A percentile compares a stretch with the other conserved stretches of the same genome.
These are phyloP conservation scores for Melikaiella ostensackeni DNA, from an alignment of 2,888 invertebrate species.

Conservation along the genomic window DNA sequence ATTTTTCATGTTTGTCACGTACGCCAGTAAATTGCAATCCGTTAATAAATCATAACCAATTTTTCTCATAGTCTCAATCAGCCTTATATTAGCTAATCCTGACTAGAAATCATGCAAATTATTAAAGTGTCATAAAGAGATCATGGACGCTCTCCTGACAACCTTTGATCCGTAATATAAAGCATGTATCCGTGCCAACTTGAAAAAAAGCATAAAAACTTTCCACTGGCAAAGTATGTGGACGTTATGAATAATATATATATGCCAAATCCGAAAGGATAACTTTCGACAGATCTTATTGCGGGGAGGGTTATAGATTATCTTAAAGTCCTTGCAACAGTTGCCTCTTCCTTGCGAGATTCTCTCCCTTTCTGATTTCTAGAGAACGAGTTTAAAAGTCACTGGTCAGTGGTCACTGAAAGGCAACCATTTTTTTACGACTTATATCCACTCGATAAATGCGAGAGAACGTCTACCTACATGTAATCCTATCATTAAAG, in stretches of 20 bases:
- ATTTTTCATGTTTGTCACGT: neutral
- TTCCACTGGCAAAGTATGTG: slow-evolving; percentile 42
- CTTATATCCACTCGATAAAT: neutral
- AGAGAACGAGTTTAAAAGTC: slow-evolving; percentile 6
- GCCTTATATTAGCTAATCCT: neutral
- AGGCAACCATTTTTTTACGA: neutral
- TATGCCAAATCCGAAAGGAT: slow-evolving; percentile 27
- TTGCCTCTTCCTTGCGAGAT: slow-evolving; percentile 64
- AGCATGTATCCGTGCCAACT: slow-evolving; percentile 4
- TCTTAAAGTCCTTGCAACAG: slow-evolving; percentile 63
- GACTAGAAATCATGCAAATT: slow-evolving; percentile 13
- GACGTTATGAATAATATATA: slow-evolving; percentile 12
- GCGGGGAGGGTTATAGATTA: slow-evolving; percentile 53
- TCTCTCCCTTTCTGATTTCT: slow-evolving; percentile 42
- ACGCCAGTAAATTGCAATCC: neutral
- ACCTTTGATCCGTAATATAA: slow-evolving; percentile 18
- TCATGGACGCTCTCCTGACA: neutral
- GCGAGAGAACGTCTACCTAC: slow-evolving; percentile 25
- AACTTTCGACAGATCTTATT: slow-evolving; percentile 55
- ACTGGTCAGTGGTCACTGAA: neutral
- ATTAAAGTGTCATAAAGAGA: slow-evolving; percentile 1
- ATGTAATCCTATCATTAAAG: slow-evolving; percentile 23
- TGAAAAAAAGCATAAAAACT: slow-evolving; percentile 46
- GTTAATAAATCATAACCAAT: neutral
- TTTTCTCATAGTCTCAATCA: neutral